Conservation (phyloP, 2,797 vertebrate genomes). For the Gymnocypris eckloni region DNA sequence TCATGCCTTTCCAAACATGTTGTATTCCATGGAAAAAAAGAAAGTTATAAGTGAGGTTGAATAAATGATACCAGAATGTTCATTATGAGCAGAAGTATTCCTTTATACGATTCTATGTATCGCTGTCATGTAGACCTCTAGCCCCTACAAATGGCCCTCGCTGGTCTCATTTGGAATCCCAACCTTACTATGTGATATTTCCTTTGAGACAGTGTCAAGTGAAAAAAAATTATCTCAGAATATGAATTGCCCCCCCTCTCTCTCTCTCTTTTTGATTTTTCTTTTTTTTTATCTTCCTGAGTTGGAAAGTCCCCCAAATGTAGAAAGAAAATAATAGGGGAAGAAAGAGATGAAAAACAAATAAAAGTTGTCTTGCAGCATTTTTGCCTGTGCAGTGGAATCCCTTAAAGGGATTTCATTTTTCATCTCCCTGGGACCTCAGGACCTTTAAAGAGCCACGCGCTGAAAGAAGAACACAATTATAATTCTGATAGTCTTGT, state of each 20-base stretch:
- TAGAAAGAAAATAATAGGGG: not conserved
- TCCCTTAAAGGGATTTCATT: conserved; percentile 82
- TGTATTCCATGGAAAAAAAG: conserved; percentile 16
- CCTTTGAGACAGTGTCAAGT: conserved; percentile 72
- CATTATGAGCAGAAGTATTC: conserved; percentile 56
- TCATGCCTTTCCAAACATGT: not conserved
- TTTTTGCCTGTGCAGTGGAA: conserved; percentile 82
- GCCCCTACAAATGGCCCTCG: conserved; percentile 65
- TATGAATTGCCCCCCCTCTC: conserved; percentile 46
- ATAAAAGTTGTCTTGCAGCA: conserved; percentile 73
- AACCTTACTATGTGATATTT: conserved; percentile 54
- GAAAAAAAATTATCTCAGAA: conserved; percentile 70
- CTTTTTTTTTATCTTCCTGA: not conserved
- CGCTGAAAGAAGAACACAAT: conserved; percentile 81
- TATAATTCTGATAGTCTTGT: conserved; percentile 81
- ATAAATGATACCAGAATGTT: not conserved
- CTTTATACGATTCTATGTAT: conserved; percentile 69
- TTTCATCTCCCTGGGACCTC: conserved; percentile 82
- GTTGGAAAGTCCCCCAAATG: conserved; percentile 9
- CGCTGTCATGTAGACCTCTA: conserved; percentile 63
- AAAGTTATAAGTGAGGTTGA: not conserved
- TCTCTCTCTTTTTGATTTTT: not conserved
- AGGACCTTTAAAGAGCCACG: conserved; percentile 81
- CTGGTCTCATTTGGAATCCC: conserved; percentile 74
- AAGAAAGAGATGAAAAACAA: conserved; percentile 26